phyloP scores from a whole-genome alignment of 2,113 vertebrate species.

The Acanthisitta chloris region DNA sequence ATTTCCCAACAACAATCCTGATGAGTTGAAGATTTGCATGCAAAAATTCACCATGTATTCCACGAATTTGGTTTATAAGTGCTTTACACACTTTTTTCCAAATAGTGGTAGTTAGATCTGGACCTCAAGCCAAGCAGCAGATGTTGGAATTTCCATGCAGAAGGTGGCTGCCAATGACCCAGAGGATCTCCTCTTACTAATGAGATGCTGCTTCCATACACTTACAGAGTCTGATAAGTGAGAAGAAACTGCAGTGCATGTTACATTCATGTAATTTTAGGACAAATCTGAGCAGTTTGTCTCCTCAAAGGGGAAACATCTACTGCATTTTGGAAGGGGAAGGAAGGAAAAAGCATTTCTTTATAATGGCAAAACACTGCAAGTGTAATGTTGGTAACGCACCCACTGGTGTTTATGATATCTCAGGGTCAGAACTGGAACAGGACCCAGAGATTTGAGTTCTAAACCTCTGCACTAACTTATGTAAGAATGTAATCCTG shows the following conservation, averaged over 20 bases:
- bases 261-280: neutral
- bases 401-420: neutral
- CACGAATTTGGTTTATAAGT: neutral
- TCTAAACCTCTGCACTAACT: neutral
- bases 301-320: neutral
- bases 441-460: neutral
- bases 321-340: neutral
- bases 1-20: neutral
- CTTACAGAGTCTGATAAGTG: neutral
- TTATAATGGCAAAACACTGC: neutral
- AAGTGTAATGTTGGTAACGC: neutral
- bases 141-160: neutral
- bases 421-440: neutral
- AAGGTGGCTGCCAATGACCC: neutral
- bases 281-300: neutral
- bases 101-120: neutral
- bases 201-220: neutral
- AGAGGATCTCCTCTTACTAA: neutral
- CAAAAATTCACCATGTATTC: neutral
- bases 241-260: neutral
- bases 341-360: neutral
- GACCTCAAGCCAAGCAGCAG: constrained; percentile 9
- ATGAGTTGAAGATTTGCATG: neutral
- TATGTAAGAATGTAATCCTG: neutral
- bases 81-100: neutral